Percentiles rank a stretch among this genome's conserved stretches.
Evolutionary conservation across 2,113 vertebrate genomes (phyloP).

Genomic region (Xyrauchen texanus): DNA sequence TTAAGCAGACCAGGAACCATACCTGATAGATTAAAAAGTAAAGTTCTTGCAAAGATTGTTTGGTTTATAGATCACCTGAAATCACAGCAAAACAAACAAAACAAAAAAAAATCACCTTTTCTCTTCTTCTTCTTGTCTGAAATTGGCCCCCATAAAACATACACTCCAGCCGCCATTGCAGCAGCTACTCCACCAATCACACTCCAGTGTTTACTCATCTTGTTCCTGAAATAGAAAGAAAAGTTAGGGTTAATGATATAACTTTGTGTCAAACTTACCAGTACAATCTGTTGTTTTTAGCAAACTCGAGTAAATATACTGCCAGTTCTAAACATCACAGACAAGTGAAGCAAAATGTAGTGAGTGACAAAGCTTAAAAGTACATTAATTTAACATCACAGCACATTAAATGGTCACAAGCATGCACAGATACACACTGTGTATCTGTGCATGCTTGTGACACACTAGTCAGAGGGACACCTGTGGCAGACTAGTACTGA

Average conservation of each 20-base stretch:
- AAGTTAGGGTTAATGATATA: not conserved
- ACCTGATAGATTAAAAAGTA: constrained; percentile 66
- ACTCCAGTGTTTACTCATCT: constrained; percentile 88
- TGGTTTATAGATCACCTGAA: too few species aligned
- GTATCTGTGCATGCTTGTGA: too few species aligned
- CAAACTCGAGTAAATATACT: too few species aligned
- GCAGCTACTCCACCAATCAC: constrained; percentile 88
- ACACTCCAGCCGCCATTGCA: constrained; percentile 87
- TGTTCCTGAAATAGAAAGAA: constrained; percentile 72
- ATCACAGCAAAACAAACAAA: too few species aligned
- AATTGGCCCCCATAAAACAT: constrained; percentile 92
- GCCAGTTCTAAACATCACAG: too few species aligned
- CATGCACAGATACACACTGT: not conserved
- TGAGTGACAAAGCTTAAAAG: not conserved
- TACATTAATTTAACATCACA: not conserved
- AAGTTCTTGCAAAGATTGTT: too few species aligned
- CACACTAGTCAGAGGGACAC: not conserved
- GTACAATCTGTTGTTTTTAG: too few species aligned
- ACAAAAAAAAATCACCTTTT: constrained; percentile 79
- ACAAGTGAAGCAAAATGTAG: too few species aligned
- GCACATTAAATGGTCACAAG: not conserved
- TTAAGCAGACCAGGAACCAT: constrained; percentile 92
- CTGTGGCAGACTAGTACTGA: not conserved
- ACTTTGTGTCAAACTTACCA: too few species aligned
- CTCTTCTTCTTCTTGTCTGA: constrained; percentile 81